Evolutionary conservation across 2,797 vertebrate genomes (phyloP).

Genomic region (Chanos chanos): DNA sequence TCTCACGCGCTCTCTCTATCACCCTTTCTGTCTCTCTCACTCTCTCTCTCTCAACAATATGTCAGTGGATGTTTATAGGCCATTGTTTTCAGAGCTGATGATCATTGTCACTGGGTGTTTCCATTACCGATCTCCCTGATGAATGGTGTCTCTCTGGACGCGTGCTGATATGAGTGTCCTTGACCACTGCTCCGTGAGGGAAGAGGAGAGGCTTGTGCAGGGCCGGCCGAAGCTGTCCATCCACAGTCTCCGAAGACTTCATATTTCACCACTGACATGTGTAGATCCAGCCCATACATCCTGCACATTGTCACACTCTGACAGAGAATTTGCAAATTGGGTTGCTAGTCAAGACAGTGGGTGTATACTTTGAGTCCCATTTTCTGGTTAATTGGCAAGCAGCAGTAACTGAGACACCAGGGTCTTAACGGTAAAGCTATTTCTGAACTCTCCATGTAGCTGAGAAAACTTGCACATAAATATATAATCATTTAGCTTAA

Average conservation of each 20-base stretch:
- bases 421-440: neutral
- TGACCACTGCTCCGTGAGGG: slow-evolving; percentile 55
- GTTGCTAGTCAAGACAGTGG: slow-evolving; percentile 26
- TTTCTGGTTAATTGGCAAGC: slow-evolving; percentile 37
- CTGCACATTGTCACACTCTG: slow-evolving; percentile 32
- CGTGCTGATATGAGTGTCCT: slow-evolving; percentile 72
- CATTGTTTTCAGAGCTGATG: slow-evolving; percentile 76
- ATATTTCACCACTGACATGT: slow-evolving; percentile 29
- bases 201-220: slow-evolving; percentile 12
- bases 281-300: slow-evolving; percentile 17
- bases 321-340: slow-evolving; percentile 44
- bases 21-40: slow-evolving; percentile 10
- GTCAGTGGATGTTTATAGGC: slow-evolving; percentile 77
- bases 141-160: slow-evolving; percentile 67
- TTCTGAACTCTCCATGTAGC: slow-evolving; percentile 1
- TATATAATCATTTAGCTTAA: too few species aligned
- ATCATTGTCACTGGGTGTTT: slow-evolving; percentile 77
- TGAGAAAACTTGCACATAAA: slow-evolving; percentile 18
- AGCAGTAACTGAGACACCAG: slow-evolving; percentile 5
- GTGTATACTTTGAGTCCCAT: slow-evolving; percentile 31
- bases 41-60: slow-evolving; percentile 54
- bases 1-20: slow-evolving; percentile 39
- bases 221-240: slow-evolving; percentile 35
- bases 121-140: slow-evolving; percentile 74
- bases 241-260: slow-evolving; percentile 18